Base-by-base conservation (phyloP, 2,888 invertebrate species). In the Cerastis rubricosa region DNA sequence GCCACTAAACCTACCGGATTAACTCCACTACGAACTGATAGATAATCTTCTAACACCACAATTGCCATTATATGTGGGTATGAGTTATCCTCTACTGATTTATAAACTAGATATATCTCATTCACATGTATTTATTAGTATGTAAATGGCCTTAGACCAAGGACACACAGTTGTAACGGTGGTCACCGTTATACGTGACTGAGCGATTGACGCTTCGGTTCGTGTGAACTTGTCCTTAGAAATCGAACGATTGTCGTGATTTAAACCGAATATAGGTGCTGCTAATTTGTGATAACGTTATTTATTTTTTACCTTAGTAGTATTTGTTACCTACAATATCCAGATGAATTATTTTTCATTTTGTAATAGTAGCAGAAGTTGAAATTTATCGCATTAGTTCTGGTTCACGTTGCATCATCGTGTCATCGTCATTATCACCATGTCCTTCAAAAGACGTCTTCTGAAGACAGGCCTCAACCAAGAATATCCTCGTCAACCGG, bases 141-240 rank as follows among this genome's bases (percentile, higher is more conserved):
- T 59, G 65, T 74, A 78, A 74, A 72, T 74, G 72, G 22, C 86
- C 76, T 86, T 76, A 76, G 64, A 57, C 49, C 65, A 77, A 84
- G 84, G 86, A 74, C 77, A 84, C 65, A 73, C 29, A 45, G 61
- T 78, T 65, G 73, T 76, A 86, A 84, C 87, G 86, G 75, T 75
- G 49, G 71, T 65, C 65, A 49, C 63, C 49, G 11, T 47, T 63
- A 45, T 67, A 79, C 84, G 86, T 86, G 86, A 86, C 84, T 14
- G 22, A 73, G 45, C 71, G 64, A 85, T 77, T 83, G 71, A 66
- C 83, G 69, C 71, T 49, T 74, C 9, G 22, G 17, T 64, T 63
- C 35, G 47, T 80, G 64, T 84, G 40, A 40, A 25, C 57, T 19
- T 80, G 67, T 64, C 80, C 66, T 69, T 69, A 78, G 9, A 49